Evolutionary conservation across 2,113 vertebrate genomes (phyloP), one percentile per base, ranked within the genome.

Genomic region (Pelobates fuscus): DNA sequence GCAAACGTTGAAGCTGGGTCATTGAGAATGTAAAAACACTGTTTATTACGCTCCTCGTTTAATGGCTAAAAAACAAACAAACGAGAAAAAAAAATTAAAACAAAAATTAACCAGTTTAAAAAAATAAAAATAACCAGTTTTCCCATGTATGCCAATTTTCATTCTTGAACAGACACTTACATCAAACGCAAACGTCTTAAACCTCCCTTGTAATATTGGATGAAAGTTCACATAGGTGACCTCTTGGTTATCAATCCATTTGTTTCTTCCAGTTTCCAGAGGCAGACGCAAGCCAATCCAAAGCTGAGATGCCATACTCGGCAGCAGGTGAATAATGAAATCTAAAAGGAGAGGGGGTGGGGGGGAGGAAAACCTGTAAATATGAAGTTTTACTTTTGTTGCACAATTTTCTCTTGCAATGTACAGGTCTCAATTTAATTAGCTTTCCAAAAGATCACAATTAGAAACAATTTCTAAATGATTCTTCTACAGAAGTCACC

Each of bases 221-320:
- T 97, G 91, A 66, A 97, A 98, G 77, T 98, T 96, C 44, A 79
- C 62, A 41, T 93, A 98, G n/a, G 80, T 54, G 3, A 95, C 73
- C 1, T 86, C 80, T 1, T 86, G 89, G 14, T 82, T 59, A 72
- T 98, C 95, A 18, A 82, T 75, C 96, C 97, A 99, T 5, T 87
- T 85, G 46, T 78, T 88, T 25, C 88, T 77, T 0, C 26, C 70
- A 44, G 79, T 81, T 27, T 80, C 81, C 4, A 74, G 71, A 1
- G 70, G 79, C 80, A 92, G 82, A 73, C 88, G 90, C 80, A 98
- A 87, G 78, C 97, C 97, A 67, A 98, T 94, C 97, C 97, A 99
- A 46, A 94, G 78, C 20, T 80, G 85, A 24, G 80, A 64, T 10
- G 69, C 83, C 81, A 89, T 78, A 1, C 15, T 41, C 0, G 89